Evolutionary conservation across 2,113 vertebrate species (phyloP).

Genomic region (Heloderma charlesbogerti): DNA sequence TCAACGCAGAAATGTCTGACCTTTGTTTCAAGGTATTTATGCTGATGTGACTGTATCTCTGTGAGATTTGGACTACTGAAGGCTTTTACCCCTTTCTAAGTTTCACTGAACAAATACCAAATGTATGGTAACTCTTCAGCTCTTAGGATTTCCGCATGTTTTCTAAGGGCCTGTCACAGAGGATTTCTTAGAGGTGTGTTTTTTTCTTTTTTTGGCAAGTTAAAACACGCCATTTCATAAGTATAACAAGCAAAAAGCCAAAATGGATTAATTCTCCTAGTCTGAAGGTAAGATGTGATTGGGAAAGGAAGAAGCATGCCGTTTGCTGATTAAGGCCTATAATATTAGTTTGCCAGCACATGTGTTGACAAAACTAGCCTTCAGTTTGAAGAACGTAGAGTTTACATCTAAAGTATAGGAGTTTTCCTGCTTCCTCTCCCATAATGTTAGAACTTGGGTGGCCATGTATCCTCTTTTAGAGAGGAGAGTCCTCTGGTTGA

Average conservation of each 20-base stretch:
- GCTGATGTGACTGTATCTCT: neutral
- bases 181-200: neutral
- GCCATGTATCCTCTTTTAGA: too few species aligned
- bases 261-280: neutral
- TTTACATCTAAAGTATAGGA: too few species aligned
- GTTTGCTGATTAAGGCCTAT: neutral
- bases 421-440: too few species aligned
- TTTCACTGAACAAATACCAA: neutral
- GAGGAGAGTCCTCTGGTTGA: too few species aligned
- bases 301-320: neutral
- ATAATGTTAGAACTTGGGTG: too few species aligned
- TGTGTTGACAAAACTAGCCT: too few species aligned
- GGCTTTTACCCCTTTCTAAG: neutral
- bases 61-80: neutral
- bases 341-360: too few species aligned
- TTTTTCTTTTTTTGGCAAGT: neutral
- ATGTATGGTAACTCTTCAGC: neutral
- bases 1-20: neutral
- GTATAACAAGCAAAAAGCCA: neutral
- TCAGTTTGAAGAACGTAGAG: too few species aligned
- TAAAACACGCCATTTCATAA: neutral
- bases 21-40: neutral
- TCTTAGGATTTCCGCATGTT: neutral
- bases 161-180: neutral
- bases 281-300: neutral